Evolutionary conservation across 2,888 invertebrate species (phyloP).

Genomic region (Leptarthrus brevirostris): DNA sequence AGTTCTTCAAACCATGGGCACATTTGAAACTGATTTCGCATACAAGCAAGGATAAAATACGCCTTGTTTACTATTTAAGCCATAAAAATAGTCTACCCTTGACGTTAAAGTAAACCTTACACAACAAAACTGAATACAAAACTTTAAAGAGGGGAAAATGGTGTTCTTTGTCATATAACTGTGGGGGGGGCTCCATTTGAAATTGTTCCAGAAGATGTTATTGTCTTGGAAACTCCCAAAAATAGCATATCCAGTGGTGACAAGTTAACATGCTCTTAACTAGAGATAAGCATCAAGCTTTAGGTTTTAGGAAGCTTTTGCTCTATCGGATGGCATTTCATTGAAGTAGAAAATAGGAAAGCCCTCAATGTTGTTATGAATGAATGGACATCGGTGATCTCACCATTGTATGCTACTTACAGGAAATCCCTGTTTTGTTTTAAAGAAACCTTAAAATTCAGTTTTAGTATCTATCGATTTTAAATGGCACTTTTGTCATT

Average conservation of each 20-base stretch:
- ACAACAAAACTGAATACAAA: too few species aligned
- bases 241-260: neutral
- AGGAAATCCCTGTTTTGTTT: constrained; percentile 3
- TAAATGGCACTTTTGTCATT: constrained; percentile 2
- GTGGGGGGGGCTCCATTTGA: too few species aligned
- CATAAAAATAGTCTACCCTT: too few species aligned
- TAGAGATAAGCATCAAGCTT: constrained; percentile 21
- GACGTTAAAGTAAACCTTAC: too few species aligned
- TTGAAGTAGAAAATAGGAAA: constrained; percentile 13
- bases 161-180: too few species aligned
- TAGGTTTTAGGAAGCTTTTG: neutral
- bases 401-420: neutral
- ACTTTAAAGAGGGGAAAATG: too few species aligned
- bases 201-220: too few species aligned
- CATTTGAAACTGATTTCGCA: too few species aligned
- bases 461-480: constrained; percentile 17
- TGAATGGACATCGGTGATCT: constrained; percentile 24
- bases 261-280: constrained; percentile 2
- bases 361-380: neutral
- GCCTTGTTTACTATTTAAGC: too few species aligned
- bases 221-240: too few species aligned
- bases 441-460: constrained; percentile 10
- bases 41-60: too few species aligned
- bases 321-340: neutral
- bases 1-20: too few species aligned